Evolutionary conservation across 2,888 invertebrate species (phyloP), one percentile per base, ranked within the genome.

Genomic region (Stenolophus ochropezus): DNA sequence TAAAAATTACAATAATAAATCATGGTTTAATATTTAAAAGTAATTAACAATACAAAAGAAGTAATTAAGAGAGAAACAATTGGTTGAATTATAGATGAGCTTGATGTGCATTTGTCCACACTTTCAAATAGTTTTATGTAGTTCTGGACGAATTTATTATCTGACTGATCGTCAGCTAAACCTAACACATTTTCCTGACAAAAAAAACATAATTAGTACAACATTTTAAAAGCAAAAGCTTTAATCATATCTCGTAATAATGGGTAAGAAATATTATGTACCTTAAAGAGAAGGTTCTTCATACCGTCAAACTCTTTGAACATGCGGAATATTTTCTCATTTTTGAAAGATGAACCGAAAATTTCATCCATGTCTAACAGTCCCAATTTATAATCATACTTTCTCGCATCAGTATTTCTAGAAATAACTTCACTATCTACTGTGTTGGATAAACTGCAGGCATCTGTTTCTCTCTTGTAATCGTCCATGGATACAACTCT

Each of bases 371-470:
- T 86, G 61, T 86, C 86, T 51, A 84, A 83, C 49, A 89, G 81
- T n/a, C 85, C 85, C 6, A 86, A 58, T 18, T 84, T 82, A n/a
- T 85, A 85, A 81, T 88, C 86, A 8, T 80, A 82, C 79, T 85
- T 86, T 82, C 87, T 88, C 0, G 84, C 6, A 81, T 85, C 86
- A 49, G 85, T 84, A 11, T 90, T 89, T 84, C 91, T 90, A 0
- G 91, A 87, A 4, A 93, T 85, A n/a, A 94, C 90, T 88, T 93
- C 93, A 14, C 92, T 92, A 83, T 93, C 92, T 0, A 93, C 92
- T 0, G 93, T 91, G 20, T 90, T 89, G 0, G 93, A 91, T 5
- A 94, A 88, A 0, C 92, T 89, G 83, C 93, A 93, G 81, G 0
- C 18, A 16, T 86, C 85, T 4, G 91, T 89, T 82, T 92, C 92